Evolutionary conservation across 2,797 vertebrate species (phyloP).

Genomic region (Chelmon rostratus): DNA sequence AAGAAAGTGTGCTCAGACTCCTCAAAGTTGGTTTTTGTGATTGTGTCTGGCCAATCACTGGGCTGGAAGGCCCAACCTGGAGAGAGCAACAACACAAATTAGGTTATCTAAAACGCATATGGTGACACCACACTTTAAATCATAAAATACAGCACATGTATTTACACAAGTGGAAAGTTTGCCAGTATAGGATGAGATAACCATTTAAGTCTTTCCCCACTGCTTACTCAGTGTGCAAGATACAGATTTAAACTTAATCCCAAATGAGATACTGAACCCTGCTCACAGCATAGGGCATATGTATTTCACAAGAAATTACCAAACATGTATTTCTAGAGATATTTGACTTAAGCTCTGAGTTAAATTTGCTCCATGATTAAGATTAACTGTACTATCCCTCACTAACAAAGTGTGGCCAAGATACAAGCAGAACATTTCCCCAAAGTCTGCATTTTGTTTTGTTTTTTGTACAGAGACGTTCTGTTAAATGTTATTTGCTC

Average conservation of each 20-base stretch:
- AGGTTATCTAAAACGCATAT: background rate
- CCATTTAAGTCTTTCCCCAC: background rate
- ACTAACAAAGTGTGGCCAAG: background rate
- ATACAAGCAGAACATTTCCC: background rate
- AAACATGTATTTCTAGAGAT: background rate
- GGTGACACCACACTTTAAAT: background rate
- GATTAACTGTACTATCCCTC: background rate
- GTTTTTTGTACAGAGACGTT: background rate
- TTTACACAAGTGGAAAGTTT: background rate
- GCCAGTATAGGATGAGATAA: background rate
- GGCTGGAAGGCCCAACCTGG: conserved; percentile 87
- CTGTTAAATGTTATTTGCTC: background rate
- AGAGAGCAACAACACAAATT: background rate
- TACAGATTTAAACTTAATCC: background rate
- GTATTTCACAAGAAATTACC: background rate
- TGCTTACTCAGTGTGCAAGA: background rate
- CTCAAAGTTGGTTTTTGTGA: conserved; percentile 71
- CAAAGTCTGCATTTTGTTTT: no score
- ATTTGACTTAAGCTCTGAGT: background rate
- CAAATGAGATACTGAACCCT: background rate
- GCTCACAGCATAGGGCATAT: background rate
- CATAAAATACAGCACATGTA: background rate
- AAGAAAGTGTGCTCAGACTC: conserved; percentile 79
- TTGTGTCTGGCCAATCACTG: conserved; percentile 69
- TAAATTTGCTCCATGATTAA: background rate